phyloP scores from a whole-genome alignment of 2,888 invertebrate species.

The Sussaba pulchella region DNA sequence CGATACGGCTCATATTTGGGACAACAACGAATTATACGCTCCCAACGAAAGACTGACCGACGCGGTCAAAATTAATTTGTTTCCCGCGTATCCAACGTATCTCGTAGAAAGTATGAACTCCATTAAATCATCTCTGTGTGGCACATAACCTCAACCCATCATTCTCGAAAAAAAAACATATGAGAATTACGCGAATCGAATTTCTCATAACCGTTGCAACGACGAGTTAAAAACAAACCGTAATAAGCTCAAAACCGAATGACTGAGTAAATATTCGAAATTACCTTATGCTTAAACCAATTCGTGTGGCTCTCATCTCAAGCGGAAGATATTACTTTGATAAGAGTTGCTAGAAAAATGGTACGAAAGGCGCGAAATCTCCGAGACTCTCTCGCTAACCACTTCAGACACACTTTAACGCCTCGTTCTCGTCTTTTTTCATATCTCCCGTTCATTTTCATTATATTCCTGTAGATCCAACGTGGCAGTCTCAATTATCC shows the following conservation, averaged over 20 bases:
- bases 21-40: neutral
- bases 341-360: slow-evolving; percentile 3
- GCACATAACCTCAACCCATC: neutral
- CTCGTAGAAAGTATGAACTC: too few species aligned
- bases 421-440: neutral
- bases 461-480: neutral
- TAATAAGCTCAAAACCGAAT: neutral
- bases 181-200: neutral
- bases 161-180: neutral
- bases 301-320: slow-evolving; percentile 10
- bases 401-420: slow-evolving; percentile 6
- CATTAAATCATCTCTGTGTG: neutral
- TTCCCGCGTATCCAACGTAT: too few species aligned
- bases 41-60: too few species aligned
- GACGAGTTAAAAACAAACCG: neutral
- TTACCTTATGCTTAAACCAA: slow-evolving; percentile 7
- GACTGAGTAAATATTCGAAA: neutral
- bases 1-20: neutral
- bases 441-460: neutral
- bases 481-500: neutral
- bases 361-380: slow-evolving; percentile 8
- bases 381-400: neutral
- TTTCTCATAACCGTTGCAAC: neutral
- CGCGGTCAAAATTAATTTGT: too few species aligned
- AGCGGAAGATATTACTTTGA: neutral